Evolutionary conservation across 2,797 vertebrate species (phyloP).

Genomic region (Diplodus puntazzo): DNA sequence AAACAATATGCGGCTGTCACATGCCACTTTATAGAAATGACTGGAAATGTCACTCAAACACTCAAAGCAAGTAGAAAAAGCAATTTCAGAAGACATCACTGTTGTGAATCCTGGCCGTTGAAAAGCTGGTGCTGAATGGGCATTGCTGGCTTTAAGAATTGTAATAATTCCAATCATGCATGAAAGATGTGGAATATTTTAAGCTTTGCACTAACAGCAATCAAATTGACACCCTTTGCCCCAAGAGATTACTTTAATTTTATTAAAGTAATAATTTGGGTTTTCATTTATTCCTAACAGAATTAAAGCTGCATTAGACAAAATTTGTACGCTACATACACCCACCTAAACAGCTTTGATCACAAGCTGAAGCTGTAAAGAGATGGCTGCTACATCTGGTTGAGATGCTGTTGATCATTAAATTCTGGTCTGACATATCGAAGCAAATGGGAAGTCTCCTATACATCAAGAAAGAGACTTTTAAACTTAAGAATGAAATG

Average conservation of each 20-base stretch:
- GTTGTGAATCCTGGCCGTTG: too few species aligned
- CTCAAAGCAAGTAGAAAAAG: not conserved
- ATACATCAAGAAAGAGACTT: not conserved
- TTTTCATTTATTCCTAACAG: conserved; percentile 62
- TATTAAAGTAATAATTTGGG: conserved; percentile 46
- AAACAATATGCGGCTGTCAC: not conserved
- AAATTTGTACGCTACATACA: conserved; percentile 37
- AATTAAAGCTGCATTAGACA: conserved; percentile 53
- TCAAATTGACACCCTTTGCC: conserved; percentile 28
- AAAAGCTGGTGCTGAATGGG: too few species aligned
- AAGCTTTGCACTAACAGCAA: conserved; percentile 21
- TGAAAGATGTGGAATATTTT: too few species aligned
- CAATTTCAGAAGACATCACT: too few species aligned
- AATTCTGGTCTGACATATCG: conserved; percentile 11
- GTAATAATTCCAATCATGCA: too few species aligned
- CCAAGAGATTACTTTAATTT: conserved; percentile 44
- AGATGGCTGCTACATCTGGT: not conserved
- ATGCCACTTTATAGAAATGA: not conserved
- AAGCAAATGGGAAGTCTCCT: conserved; percentile 6
- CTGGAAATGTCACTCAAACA: not conserved
- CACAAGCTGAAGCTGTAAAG: conserved; percentile 23
- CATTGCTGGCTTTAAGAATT: too few species aligned
- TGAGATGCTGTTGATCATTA: conserved; percentile 43
- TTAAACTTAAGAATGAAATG: conserved; percentile 4
- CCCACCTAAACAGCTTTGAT: conserved; percentile 27